phyloP scores from a whole-genome alignment of 2,888 invertebrate species.

The Argynnis bischoffii region DNA sequence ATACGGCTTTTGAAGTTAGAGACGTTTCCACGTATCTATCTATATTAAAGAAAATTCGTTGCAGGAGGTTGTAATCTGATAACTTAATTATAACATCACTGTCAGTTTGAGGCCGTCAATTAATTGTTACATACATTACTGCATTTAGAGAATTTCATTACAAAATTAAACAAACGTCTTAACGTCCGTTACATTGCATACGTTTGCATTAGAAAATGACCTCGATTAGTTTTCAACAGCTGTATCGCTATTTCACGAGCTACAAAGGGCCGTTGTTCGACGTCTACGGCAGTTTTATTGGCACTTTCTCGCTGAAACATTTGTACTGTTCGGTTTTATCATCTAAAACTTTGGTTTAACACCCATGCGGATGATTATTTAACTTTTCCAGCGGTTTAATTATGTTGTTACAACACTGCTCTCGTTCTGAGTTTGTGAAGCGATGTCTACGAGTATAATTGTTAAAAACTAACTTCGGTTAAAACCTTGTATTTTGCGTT shows the following conservation, averaged over 20 bases:
- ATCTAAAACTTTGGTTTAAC: conserved; percentile 39
- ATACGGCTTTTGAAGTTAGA: no score
- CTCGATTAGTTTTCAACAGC: conserved; percentile 52
- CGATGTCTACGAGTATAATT: neutral
- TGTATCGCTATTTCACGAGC: conserved; percentile 48
- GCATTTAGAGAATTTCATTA: conserved; percentile 2
- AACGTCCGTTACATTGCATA: conserved; percentile 31
- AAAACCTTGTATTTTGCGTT: no score
- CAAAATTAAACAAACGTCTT: conserved; percentile 7
- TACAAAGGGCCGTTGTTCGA: conserved; percentile 51
- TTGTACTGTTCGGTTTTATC: conserved; percentile 42
- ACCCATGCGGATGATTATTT: conserved; percentile 26
- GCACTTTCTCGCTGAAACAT: conserved; percentile 43
- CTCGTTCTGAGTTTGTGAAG: neutral
- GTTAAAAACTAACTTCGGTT: no score
- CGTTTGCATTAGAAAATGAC: conserved; percentile 47
- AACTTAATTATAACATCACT: neutral
- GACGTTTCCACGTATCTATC: neutral
- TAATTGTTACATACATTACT: neutral
- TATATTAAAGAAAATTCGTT: neutral
- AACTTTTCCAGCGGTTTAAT: conserved; percentile 30
- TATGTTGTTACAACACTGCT: conserved; percentile 12
- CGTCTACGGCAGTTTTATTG: conserved; percentile 47
- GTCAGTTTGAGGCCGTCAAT: neutral
- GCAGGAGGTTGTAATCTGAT: conserved; percentile 4